phyloP scores from a whole-genome alignment of 2,797 vertebrate species.

The Catharus ustulatus region DNA sequence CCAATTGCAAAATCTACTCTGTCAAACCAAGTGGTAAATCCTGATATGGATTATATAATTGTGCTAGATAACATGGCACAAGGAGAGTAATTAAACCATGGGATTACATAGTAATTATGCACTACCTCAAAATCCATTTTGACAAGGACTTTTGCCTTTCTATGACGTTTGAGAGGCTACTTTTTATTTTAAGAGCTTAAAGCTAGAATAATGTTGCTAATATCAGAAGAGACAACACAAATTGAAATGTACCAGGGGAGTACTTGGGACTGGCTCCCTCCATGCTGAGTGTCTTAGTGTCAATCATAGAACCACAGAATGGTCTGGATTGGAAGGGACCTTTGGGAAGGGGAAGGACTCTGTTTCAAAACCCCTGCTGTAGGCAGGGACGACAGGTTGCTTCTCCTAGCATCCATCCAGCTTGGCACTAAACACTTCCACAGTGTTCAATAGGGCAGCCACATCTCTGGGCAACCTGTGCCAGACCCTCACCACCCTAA shows the following conservation, averaged over 20 bases:
- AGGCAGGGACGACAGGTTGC: neutral
- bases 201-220: neutral
- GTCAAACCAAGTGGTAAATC: conserved; percentile 15
- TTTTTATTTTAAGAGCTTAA: neutral
- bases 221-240: neutral
- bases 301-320: neutral
- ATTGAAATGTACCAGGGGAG: neutral
- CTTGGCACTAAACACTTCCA: neutral
- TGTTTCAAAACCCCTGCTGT: neutral
- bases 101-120: neutral
- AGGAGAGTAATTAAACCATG: neutral
- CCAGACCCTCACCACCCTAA: neutral
- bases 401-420: neutral
- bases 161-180: neutral
- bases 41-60: neutral
- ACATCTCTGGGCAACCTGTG: neutral
- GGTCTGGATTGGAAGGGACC: neutral
- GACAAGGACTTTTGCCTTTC: neutral
- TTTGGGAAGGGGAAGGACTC: neutral
- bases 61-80: neutral
- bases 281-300: neutral
- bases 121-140: neutral
- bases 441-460: neutral
- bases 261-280: neutral
- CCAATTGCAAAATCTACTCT: neutral